Percentiles rank a stretch among this genome's conserved stretches.
phyloP scores from a whole-genome alignment of 2,888 invertebrate species.

The Nomada fabriciana region DNA sequence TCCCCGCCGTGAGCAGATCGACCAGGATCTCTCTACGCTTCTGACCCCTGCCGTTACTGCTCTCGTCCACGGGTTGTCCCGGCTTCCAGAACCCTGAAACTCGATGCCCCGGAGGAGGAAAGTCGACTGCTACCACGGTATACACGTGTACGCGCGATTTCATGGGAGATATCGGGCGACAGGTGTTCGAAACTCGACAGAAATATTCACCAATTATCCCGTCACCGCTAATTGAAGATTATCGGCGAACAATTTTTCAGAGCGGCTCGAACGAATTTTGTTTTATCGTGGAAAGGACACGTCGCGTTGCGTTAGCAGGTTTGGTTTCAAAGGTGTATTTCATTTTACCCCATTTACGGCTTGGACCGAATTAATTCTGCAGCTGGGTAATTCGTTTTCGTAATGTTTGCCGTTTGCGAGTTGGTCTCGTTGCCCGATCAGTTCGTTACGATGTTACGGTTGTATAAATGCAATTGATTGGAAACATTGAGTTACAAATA shows the following conservation, averaged over 20 bases:
- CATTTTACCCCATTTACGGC: too few species aligned
- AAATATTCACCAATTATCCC: background rate
- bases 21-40: constrained; percentile 46
- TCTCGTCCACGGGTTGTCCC: constrained; percentile 49
- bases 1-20: constrained; percentile 69
- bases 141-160: background rate
- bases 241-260: background rate
- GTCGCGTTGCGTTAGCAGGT: too few species aligned
- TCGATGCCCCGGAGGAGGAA: constrained; percentile 5
- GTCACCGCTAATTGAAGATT: constrained; percentile 4
- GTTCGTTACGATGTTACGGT: too few species aligned
- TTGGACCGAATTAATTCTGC: too few species aligned
- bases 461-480: too few species aligned
- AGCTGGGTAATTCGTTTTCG: too few species aligned
- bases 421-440: too few species aligned
- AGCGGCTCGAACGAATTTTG: background rate
- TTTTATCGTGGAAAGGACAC: too few species aligned
- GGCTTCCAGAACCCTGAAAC: constrained; percentile 42
- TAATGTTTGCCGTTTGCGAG: too few species aligned
- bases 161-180: background rate
- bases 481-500: too few species aligned
- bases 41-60: constrained; percentile 60
- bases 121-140: background rate
- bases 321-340: too few species aligned
- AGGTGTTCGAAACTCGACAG: background rate